Evolutionary conservation across 1,140 invertebrate species (phyloP), one percentile per base, ranked within the genome.

Genomic region (Pseudomyrmex pallidus): DNA sequence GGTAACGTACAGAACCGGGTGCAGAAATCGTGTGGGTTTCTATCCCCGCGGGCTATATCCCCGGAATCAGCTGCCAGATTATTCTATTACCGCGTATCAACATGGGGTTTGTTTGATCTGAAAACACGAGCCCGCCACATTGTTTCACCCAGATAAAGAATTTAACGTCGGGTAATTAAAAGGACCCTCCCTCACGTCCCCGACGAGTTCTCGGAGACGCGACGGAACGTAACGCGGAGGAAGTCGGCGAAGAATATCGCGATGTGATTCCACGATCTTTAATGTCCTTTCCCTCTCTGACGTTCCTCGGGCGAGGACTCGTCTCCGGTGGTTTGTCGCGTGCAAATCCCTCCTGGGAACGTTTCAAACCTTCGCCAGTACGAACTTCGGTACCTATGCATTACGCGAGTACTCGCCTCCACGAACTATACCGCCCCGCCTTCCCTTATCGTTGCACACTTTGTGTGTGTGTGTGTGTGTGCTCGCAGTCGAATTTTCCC

Each of bases 71-170:
- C 93, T 93, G 94, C 93, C 93, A 95, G 94, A 95, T 95, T 95
- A 95, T 95, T 95, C 94, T 95, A 95, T 95, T 95, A 95, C 94
- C 92, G 94, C 92, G 94, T 94, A 95, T 95, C 94, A 95, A 95
- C 94, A 95, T 94, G 84, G 91, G 91, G 90, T 89, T 91, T 94
- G 94, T 95, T 95, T 94, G 92, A 90, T 94, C 91, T 93, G 93
- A 94, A 95, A 94, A 95, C 93, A 95, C 90, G 87, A 87, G 90
- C 89, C 91, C 89, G 91, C 91, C 93, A 92, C 92, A 94, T 94
- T 95, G 94, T 95, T 94, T 93, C 94, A 94, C 90, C 88, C 91
- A 93, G 94, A 94, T 94, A 94, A 95, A 95, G 93, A 94, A 95
- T 94, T 95, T 94, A 94, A 92, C 91, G 90, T 91, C 90, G 90